Base-by-base conservation (phyloP, 35 echinoderm and acorn worm species). In the Ophiothrix spiculata region DNA sequence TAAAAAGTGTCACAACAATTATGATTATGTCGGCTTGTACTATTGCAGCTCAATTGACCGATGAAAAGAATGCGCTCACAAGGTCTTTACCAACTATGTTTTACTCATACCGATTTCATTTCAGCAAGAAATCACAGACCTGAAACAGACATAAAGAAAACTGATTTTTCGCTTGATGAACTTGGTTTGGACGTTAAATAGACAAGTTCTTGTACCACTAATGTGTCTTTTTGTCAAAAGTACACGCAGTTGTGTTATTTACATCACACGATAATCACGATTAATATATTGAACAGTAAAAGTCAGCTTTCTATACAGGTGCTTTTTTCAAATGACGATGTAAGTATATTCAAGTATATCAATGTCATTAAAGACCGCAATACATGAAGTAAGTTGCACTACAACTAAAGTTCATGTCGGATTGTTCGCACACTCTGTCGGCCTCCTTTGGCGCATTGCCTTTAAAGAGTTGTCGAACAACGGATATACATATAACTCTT, bases 381-480 rank as follows among this genome's bases (percentile, higher is more conserved):
- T 69, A n/a, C 60, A 15, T 28, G 25, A 69, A 49, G 42, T 49
- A 49, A 49, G 10, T 69, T 69, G 60, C 25, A 69, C 60, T 69
- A 69, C 10, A 2, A 4, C 10, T 28, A n/a, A n/a, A 69, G 60
- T 69, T 69, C 60, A 69, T 69, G 60, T 69, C 60, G 60, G 60
- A 69, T 15, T 25, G 16, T 69, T 69, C 16, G 60, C 3, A 69
- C 60, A 69, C 6, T 69, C 60, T 69, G 60, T 69, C 60, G 60
- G 60, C 29, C 23, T 69, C 60, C 60, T 69, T 69, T 69, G 60
- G 60, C 60, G 60, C 60, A 15, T 69, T 69, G 10, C 3, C 60
- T 69, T 69, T 69, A 69, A 69, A 69, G 60, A 69, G 60, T 69
- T 69, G 60, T 69, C 23, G 60, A 69, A 69, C 60, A 69, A 69